A percentile compares a stretch with the other conserved stretches of the same genome.
Conservation (phyloP, 2,888 invertebrate species). For the Calameuta filiformis region DNA sequence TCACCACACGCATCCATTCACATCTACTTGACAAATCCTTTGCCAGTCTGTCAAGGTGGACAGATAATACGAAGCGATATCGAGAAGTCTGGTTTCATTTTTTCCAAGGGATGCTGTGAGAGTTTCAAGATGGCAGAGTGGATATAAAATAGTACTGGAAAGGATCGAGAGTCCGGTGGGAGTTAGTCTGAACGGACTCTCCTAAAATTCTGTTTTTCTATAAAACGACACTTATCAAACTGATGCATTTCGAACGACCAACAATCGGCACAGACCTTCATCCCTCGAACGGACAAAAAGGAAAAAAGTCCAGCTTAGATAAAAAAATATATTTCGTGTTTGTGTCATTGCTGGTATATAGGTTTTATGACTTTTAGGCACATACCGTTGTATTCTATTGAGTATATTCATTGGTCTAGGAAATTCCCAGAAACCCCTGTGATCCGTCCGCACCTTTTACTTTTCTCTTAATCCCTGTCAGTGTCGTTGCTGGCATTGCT, state of each 20-base stretch:
- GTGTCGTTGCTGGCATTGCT: not conserved
- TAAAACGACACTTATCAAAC: not conserved
- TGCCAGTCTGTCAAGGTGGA: not conserved
- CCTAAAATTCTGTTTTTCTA: not conserved
- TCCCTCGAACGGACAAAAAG: not conserved
- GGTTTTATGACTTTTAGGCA: not conserved
- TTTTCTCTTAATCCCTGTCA: not conserved
- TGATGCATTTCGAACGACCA: not conserved
- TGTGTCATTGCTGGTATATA: not conserved
- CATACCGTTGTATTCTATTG: not conserved
- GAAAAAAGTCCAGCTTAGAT: not conserved
- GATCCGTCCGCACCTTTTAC: not conserved
- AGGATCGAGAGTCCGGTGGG: not conserved
- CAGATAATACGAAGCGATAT: not conserved
- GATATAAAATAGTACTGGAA: not conserved
- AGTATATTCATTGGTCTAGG: not conserved
- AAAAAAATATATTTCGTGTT: not conserved
- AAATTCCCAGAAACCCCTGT: not conserved
- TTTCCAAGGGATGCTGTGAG: not conserved
- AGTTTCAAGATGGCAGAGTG: not conserved
- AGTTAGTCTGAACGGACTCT: not conserved
- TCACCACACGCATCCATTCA: too few species aligned
- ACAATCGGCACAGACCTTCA: not conserved
- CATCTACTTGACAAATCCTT: not conserved
- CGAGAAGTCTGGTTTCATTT: not conserved